These are phyloP conservation scores for Limenitis camilla DNA, from an alignment of 2,888 invertebrate genomes.

Conservation along the genomic window DNA sequence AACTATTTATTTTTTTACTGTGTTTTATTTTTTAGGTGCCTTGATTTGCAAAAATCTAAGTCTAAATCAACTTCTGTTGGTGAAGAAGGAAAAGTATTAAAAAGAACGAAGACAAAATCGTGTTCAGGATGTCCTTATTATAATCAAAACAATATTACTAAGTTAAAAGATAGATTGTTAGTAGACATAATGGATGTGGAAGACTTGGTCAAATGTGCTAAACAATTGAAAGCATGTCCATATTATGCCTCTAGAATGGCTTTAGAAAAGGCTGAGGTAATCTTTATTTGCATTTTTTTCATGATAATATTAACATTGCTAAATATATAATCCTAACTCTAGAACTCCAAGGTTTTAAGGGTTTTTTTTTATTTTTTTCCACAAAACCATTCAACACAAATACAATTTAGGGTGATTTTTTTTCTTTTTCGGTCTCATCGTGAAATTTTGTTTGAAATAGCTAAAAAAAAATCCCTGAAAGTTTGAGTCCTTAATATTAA, in stretches of 20 bases:
- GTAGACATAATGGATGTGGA: slow-evolving; percentile 90
- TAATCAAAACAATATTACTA: slow-evolving; percentile 75
- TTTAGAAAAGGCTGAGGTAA: slow-evolving; percentile 84
- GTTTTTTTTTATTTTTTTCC: too few relatives aligned
- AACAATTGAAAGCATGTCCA: slow-evolving; percentile 86
- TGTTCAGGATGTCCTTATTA: slow-evolving; percentile 80
- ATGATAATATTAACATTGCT: too few relatives aligned
- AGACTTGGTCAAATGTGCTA: slow-evolving; percentile 82
- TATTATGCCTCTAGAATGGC: slow-evolving; percentile 93
- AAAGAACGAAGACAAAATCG: slow-evolving; percentile 73
- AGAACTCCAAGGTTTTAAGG: too few relatives aligned
- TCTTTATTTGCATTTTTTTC: slow-evolving; percentile 6
- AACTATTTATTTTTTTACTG: neutral
- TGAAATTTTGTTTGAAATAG: too few relatives aligned
- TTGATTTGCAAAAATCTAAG: slow-evolving; percentile 84
- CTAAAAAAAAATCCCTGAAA: too few relatives aligned
- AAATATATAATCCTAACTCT: too few relatives aligned
- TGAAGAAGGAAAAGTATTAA: slow-evolving; percentile 76
- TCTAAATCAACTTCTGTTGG: slow-evolving; percentile 71
- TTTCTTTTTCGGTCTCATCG: too few relatives aligned
- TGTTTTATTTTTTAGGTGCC: slow-evolving; percentile 70
- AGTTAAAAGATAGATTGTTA: slow-evolving; percentile 78
- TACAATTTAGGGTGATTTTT: too few relatives aligned
- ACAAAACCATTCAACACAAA: too few relatives aligned
- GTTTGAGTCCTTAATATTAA: too few relatives aligned